Conservation (phyloP, 2,113 vertebrate genomes). For the human (Homo sapiens) region DNA sequence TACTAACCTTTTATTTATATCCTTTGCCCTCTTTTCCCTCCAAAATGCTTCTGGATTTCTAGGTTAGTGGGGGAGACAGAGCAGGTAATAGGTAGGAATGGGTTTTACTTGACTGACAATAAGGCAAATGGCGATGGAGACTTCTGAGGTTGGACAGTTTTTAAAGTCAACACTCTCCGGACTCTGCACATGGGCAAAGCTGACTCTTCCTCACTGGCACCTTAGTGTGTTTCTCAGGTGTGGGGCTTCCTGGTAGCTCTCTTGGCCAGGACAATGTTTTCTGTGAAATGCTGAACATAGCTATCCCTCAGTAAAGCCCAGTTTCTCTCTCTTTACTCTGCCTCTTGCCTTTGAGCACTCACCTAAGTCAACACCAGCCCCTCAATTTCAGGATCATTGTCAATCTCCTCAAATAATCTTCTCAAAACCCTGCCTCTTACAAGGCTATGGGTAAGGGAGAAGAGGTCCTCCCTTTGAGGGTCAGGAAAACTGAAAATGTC, state of each 20-base stretch:
- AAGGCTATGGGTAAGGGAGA: neutral
- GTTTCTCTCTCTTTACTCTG: neutral
- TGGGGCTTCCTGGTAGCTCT: neutral
- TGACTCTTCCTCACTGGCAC: neutral
- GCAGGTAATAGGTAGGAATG: neutral
- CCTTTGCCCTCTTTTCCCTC: neutral
- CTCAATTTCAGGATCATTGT: neutral
- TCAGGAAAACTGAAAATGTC: neutral
- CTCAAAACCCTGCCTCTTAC: neutral
- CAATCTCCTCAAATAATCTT: neutral
- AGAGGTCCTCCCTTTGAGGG: neutral
- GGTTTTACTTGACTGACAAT: neutral
- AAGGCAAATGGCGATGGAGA: neutral
- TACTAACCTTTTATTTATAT: neutral
- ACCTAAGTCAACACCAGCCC: neutral
- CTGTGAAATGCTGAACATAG: too few species aligned
- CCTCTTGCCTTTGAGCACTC: neutral
- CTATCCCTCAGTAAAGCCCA: neutral
- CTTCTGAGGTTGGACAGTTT: neutral
- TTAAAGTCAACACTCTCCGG: neutral
- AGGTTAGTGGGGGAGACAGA: neutral
- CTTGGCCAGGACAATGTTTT: neutral
- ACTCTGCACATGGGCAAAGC: neutral
- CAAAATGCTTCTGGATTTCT: neutral
- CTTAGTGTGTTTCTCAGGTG: neutral